Evolutionary conservation across 2,888 invertebrate species (phyloP), one percentile per base, ranked within the genome.

Genomic region (Yponomeuta plumbellus): DNA sequence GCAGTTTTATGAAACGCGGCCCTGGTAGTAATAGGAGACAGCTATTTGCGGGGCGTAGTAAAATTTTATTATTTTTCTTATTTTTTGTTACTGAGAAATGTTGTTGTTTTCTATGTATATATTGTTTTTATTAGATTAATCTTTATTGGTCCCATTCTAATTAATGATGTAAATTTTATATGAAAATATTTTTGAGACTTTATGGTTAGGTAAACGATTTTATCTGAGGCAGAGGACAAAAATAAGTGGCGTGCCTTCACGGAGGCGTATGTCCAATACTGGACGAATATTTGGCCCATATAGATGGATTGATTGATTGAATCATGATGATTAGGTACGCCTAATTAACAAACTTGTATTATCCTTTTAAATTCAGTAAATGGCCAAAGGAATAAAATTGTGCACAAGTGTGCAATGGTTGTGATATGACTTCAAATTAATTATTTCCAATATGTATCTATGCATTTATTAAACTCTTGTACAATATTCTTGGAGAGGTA

Each of bases 311-410:
- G 13, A 57, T 57, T 57, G 21, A 57, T 57, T 20, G 5, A 57
- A 57, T 17, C 8, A 57, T 34, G 3, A 59, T 59, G 11, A 5
- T 1, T 59, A 11, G 22, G 11, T 59, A 59, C 59, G 5, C 21
- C 21, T 57, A 65, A 17, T 57, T 65, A 22, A 39, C 52, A 44
- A 11, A 56, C 61, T 22, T 52, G 8, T 34, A 61, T 62, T 44
- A 56, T 66, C 22, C 20, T 63, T 39, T 63, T n/a, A 11, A 34
- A 63, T 61, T 61, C 34, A 57, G 34, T 57, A 59, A 58, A 61
- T 65, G 65, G 86, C 86, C 84, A 85, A 85, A 84, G 82, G 79
- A 79, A 84, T 80, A 81, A 85, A 83, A 82, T 82, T 76, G 75
- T 73, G 77, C 75, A 76, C 79, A 73, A 71, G 68, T 67, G 71